phyloP scores from a whole-genome alignment of 2,113 vertebrate genomes.

The Platysternon megacephalum region DNA sequence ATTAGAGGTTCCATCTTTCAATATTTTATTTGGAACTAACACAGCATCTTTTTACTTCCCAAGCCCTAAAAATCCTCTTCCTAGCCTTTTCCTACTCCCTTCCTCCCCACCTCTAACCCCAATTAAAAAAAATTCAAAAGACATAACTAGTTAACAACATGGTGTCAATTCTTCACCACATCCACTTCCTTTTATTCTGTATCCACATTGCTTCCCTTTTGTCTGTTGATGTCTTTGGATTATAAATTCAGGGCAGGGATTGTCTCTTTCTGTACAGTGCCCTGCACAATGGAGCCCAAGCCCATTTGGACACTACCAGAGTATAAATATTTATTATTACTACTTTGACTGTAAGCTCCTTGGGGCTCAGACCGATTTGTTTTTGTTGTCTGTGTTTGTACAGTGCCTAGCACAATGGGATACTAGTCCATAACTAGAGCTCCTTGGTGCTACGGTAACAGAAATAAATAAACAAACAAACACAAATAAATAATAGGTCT shows the following conservation, averaged over 20 bases:
- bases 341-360: not conserved
- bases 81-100: not conserved
- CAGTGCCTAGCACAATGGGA: not conserved
- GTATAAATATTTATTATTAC: conserved; percentile 25
- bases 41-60: not conserved
- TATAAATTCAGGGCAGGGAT: conserved; percentile 14
- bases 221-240: not conserved
- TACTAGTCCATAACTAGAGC: not conserved
- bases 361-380: not conserved
- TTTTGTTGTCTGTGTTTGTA: not conserved
- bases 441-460: not conserved
- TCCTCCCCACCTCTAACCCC: not conserved
- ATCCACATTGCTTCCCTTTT: conserved; percentile 5
- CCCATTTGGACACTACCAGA: not conserved
- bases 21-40: not conserved
- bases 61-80: not conserved
- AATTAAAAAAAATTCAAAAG: conserved; percentile 1
- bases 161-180: not conserved
- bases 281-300: not conserved
- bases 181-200: not conserved
- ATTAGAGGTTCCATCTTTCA: not conserved
- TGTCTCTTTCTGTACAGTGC: not conserved
- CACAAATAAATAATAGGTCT: not conserved
- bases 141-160: not conserved
- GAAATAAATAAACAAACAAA: not conserved